These are phyloP conservation scores for Drosophila persimilis DNA, from an alignment of 1,140 invertebrate genomes.

Conservation along the genomic window DNA sequence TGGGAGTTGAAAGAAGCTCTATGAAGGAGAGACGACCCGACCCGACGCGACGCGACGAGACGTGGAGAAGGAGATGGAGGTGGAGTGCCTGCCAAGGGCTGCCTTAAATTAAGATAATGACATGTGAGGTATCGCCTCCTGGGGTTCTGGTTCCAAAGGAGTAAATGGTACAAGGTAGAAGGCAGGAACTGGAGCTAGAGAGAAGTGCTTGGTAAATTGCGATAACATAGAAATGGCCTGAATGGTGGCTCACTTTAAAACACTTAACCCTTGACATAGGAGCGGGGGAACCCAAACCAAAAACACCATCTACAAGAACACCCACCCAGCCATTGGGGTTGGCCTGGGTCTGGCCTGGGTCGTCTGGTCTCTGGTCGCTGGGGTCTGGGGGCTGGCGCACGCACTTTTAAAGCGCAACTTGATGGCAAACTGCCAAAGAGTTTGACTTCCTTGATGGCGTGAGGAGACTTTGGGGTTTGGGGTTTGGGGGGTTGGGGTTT, in stretches of 20 bases:
- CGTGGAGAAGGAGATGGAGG: background rate
- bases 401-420: slow-evolving; percentile 72
- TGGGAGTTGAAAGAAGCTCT: slow-evolving; percentile 70
- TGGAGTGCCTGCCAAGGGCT: slow-evolving; percentile 19
- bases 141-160: slow-evolving; percentile 10
- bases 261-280: slow-evolving; percentile 69
- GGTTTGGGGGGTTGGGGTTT: background rate
- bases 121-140: slow-evolving; percentile 61
- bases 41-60: background rate
- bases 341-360: background rate
- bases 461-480: background rate
- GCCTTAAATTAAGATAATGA: slow-evolving; percentile 79
- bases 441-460: slow-evolving; percentile 37
- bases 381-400: slow-evolving; percentile 20
- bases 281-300: background rate
- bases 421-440: slow-evolving; percentile 68
- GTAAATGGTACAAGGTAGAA: background rate
- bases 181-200: background rate
- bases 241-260: slow-evolving; percentile 62
- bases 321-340: background rate
- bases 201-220: slow-evolving; percentile 71
- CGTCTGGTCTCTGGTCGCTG: background rate
- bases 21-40: slow-evolving; percentile 21
- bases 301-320: background rate
- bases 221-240: slow-evolving; percentile 68